Conservation (phyloP, 2,888 invertebrate genomes). For the Strigamia crassipes region DNA sequence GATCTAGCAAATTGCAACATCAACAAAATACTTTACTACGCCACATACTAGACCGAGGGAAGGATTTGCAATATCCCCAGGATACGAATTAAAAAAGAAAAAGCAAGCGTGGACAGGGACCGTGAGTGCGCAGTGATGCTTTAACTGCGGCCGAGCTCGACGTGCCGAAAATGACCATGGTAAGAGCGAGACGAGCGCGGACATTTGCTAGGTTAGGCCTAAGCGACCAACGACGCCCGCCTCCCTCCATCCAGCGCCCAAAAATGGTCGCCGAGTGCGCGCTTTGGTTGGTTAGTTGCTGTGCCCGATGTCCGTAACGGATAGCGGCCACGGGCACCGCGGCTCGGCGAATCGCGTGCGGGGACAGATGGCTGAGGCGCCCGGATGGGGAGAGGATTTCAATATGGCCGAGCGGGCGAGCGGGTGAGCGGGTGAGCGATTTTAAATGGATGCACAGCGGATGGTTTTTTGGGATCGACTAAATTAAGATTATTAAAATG, state of each 20-base stretch:
- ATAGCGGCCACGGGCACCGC: no score
- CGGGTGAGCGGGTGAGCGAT: background rate
- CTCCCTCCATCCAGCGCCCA: background rate
- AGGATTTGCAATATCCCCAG: constrained; percentile 27
- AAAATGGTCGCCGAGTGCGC: background rate
- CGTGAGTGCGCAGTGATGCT: constrained; percentile 39
- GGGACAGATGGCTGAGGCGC: no score
- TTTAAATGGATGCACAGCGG: background rate
- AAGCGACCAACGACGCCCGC: background rate
- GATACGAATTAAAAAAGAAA: constrained; percentile 15
- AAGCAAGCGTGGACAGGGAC: background rate
- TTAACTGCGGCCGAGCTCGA: background rate
- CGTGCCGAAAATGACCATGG: constrained; percentile 48
- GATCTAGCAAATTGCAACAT: constrained; percentile 47
- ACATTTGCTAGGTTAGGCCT: background rate
- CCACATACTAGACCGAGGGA: constrained; percentile 42
- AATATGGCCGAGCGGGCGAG: background rate
- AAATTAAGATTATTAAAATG: constrained; percentile 3
- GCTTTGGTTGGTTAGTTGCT: no score
- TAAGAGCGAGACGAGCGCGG: background rate
- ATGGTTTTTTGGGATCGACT: constrained; percentile 5
- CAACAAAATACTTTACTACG: constrained; percentile 48
- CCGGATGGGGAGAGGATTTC: background rate
- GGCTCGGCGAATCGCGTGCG: no score
- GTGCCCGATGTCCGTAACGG: no score